Base-by-base conservation (phyloP, 2,113 vertebrate genomes). In the Ammodytes dubius region DNA sequence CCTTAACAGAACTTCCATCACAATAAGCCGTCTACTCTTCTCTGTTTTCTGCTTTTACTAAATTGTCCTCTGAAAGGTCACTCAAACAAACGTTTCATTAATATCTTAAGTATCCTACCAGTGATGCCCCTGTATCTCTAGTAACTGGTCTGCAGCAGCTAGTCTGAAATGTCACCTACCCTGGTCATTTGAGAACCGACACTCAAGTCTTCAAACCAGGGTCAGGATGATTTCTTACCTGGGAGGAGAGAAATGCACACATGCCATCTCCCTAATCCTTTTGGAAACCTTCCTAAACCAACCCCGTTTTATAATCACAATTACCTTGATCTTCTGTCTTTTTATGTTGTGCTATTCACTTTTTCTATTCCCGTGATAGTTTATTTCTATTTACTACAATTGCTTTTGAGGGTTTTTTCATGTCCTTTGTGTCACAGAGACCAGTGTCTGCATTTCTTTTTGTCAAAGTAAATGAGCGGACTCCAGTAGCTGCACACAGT, bases 91-190 rank as follows among this genome's bases (percentile, higher is more conserved):
- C 1, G 0, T 67, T 50, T 40, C 7, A 14, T 7, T 49, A 2
- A 70, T 69, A 57, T 49, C 12, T 52, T 45, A 17, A 13, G 9
- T 42, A 3, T 39, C n/a, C 3, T 6, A 14, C 43, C 40, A 3
- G n/a, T 39, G 64, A 75, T 70, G 54, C 5, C n/a, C 11, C 56
- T 35, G n/a, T 47, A 37, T 66, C 42, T 39, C 8, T 43, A 47
- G 14, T 46, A 45, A 40, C 73, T 59, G 37, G 52, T 17, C n/a
- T 37, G 53, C 6, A 67, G 5, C 74, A 27, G 74, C 74, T 86
- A 83, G 67, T 86, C 63, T 75, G 35, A 66, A 57, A 83, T 73
- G 79, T 88, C 59, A 81, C 27, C 67, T 59, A 42, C 42, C 8
- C 4, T 6, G 10, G 81, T 60, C 63, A 83, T 83, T 71, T 64